Evolutionary conservation across 2,797 vertebrate genomes (phyloP).

Genomic region (Falco peregrinus): DNA sequence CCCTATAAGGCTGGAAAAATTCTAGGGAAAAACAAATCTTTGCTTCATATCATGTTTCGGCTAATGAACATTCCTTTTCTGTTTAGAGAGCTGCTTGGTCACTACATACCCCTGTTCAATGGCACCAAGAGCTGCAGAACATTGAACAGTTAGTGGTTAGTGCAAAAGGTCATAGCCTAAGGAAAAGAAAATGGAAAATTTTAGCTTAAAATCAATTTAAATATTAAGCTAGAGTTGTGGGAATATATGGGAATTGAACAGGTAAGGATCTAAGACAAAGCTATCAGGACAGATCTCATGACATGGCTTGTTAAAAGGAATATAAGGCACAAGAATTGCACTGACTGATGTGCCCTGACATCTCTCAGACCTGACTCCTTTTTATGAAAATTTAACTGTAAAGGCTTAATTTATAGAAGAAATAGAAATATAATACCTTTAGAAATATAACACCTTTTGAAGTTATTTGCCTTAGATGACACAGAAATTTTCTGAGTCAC

Average conservation of each 20-base stretch:
- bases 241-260: not conserved
- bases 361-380: not conserved
- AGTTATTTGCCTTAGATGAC: not conserved
- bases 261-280: not conserved
- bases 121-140: not conserved
- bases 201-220: not conserved
- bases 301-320: not conserved
- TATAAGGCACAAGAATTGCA: not conserved
- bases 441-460: not conserved
- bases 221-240: not conserved
- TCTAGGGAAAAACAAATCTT: not conserved
- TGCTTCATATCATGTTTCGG: not conserved
- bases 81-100: not conserved
- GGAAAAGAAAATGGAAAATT: not conserved
- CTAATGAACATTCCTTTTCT: not conserved
- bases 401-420: not conserved
- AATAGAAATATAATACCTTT: not conserved
- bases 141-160: not conserved
- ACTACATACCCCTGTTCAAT: not conserved
- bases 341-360: not conserved
- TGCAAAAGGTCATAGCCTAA: not conserved
- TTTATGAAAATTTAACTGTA: not conserved
- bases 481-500: not conserved
- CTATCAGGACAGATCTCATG: not conserved
- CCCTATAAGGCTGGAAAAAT: not conserved